Evolutionary conservation across 2,797 vertebrate species (phyloP), one percentile per base, ranked within the genome.

Genomic region (Sebastes itinus): DNA sequence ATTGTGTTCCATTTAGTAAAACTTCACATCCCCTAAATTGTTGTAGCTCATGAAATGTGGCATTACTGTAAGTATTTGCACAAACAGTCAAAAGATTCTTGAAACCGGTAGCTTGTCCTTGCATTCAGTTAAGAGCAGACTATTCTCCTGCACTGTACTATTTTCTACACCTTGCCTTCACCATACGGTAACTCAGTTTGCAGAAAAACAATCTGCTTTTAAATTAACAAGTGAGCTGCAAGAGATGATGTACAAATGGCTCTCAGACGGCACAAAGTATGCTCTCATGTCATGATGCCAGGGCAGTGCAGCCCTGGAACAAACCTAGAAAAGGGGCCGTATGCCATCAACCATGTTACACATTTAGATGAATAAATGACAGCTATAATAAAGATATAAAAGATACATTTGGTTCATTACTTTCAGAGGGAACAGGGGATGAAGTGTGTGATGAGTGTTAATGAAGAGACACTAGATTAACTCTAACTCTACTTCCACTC

Each of bases 231-330:
- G 7, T 32, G 59, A 74, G 67, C 33, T 16, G 27, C 23, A 52
- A n/a, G 22, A 75, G 25, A 25, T n/a, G 30, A 64, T 32, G 35
- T 8, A 42, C 38, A 75, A 62, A 85, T 59, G 71, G 62, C 49
- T 75, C 46, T 83, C 55, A 74, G 61, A 56, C 18, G n/a, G 61
- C 32, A 10, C 0, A 42, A 22, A 71, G 56, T 54, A 55, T 13
- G 38, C 28, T 11, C 60, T 42, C 23, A 0, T 23, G 38, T 63
- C 25, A 66, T 33, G 42, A 55, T 9, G 60, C 38, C 42, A 69
- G 27, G 7, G 18, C 20, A 27, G 49, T 8, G 58, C 16, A 9
- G 5, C 20, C 25, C 35, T 58, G 61, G 4, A 27, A 33, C 12
- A 46, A 33, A 33, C 28, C 30, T 14, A 32, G 5, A 42, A 6